Evolutionary conservation across 2,113 vertebrate genomes (phyloP).

Genomic region (Gorsachius goisagi): DNA sequence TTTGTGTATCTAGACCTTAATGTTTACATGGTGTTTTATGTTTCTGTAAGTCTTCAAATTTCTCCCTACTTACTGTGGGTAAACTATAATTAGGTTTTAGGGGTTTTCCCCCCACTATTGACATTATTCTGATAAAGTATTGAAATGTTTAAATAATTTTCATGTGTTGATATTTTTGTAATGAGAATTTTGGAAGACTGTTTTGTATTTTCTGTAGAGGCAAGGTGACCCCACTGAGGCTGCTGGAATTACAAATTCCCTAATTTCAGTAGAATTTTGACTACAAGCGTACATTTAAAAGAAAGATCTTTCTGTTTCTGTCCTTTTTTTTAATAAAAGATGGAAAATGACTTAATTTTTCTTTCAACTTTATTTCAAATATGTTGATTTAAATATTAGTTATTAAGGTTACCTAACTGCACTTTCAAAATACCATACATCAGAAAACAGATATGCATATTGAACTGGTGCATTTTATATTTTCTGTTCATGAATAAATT

Average conservation of each 20-base stretch:
- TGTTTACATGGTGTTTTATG: background rate
- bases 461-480: background rate
- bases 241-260: background rate
- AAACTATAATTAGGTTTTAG: background rate
- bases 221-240: background rate
- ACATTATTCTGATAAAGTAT: background rate
- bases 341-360: background rate
- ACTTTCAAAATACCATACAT: background rate
- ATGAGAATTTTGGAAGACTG: background rate
- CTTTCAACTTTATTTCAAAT: no score
- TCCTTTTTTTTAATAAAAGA: background rate
- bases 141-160: background rate
- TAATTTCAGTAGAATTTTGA: background rate
- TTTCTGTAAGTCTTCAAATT: background rate
- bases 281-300: background rate
- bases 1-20: background rate
- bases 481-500: background rate
- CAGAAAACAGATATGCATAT: background rate
- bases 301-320: background rate
- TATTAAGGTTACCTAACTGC: background rate
- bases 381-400: background rate
- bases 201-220: background rate
- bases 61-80: background rate
- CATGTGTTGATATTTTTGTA: background rate
- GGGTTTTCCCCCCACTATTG: background rate